Percentiles rank a stretch among this genome's conserved stretches.
Evolutionary conservation across 2,888 invertebrate genomes (phyloP).

Genomic region (Morpho deidamia): DNA sequence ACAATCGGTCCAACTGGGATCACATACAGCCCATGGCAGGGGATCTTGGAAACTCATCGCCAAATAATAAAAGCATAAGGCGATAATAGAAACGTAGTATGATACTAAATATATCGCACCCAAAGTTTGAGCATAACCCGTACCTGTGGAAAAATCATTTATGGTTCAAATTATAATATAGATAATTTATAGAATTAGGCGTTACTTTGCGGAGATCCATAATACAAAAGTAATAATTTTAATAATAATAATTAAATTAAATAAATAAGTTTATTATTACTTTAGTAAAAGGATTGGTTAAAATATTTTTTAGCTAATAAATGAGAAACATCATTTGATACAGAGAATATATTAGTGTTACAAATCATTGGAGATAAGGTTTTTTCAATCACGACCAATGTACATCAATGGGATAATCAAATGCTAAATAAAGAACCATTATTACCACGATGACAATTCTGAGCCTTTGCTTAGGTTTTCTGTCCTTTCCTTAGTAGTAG

Average conservation of each 20-base stretch:
- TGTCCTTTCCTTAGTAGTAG: too few relatives aligned
- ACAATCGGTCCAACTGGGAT: conserved; percentile 73
- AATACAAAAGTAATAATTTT: background rate
- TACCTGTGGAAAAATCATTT: conserved; percentile 61
- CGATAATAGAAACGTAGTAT: conserved; percentile 87
- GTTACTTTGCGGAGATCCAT: background rate
- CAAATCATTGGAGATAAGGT: too few relatives aligned
- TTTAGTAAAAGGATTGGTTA: background rate
- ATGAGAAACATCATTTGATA: too few relatives aligned
- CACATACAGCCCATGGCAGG: conserved; percentile 86
- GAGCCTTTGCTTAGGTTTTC: too few relatives aligned
- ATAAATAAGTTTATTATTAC: too few relatives aligned
- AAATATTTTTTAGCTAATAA: too few relatives aligned
- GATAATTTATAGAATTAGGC: background rate
- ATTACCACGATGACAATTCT: too few relatives aligned
- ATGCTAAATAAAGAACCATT: too few relatives aligned
- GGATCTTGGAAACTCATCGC: conserved; percentile 82
- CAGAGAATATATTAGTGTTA: too few relatives aligned
- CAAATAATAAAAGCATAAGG: conserved; percentile 85
- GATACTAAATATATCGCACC: conserved; percentile 82
- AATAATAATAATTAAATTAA: background rate
- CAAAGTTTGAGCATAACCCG: conserved; percentile 82
- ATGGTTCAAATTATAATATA: background rate
- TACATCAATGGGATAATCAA: too few relatives aligned
- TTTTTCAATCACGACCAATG: too few relatives aligned